Base-by-base conservation (phyloP, 2,113 vertebrate species). In the Rhynchomys soricoides region DNA sequence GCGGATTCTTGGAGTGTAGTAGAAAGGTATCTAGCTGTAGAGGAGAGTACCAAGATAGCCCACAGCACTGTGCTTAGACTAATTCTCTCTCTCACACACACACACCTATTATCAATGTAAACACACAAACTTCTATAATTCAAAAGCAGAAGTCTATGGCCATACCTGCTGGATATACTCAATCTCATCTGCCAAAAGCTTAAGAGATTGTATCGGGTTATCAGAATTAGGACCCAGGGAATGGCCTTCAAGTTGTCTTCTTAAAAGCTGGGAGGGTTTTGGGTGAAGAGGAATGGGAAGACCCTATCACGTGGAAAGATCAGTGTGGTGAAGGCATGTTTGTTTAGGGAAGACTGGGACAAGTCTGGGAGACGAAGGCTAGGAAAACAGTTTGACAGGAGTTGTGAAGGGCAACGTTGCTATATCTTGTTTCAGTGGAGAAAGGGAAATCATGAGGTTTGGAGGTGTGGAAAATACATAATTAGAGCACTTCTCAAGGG, bases 211-310 rank as follows among this genome's bases (percentile, higher is more conserved):
- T 17, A 74, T 75, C 77, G 85, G 37, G 8, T 66, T 86, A 88
- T 86, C n/a, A 92, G 66, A 75, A 82, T 90, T 81, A 77, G 21
- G 31, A 34, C 31, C 83, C 59, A 16, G 15, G 22, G 5, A 52
- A 17, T 95, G 50, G 34, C 19, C 52, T 52, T 74, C 81, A 19
- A 86, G 5, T 52, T 79, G 7, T 85, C 66, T 48, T 64, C 21
- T n/a, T 81, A 59, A 91, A 90, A 93, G 83, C 45, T 4, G 48
- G 68, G 52, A 71, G 26, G 71, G 81, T 90, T 94, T 79, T 71
- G 59, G 77, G 15, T 79, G 52, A 55, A 66, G 64, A 92, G 70
- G 31, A 83, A 68, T 62, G 34, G 13, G 43, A 90, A 88, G 86
- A 75, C 81, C 43, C 3, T 45, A 52, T 66, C 19, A 5, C 9